Evolutionary conservation across 2,113 vertebrate genomes (phyloP), one percentile per base, ranked within the genome.

Genomic region (Odontesthes bonariensis): DNA sequence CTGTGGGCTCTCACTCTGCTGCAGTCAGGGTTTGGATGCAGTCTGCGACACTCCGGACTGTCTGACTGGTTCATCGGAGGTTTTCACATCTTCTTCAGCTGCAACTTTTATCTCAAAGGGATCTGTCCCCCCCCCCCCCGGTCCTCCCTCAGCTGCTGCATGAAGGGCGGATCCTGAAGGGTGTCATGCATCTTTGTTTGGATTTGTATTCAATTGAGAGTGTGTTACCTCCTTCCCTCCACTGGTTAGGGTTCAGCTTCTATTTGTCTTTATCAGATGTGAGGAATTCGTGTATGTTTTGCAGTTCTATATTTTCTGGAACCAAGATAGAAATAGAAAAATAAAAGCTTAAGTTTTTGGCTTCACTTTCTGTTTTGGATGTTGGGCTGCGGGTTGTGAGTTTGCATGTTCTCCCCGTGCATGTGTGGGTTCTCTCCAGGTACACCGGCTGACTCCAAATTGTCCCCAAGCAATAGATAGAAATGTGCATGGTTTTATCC

Each of bases 31-130:
- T 47, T 52, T 47, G 17, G 20, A 4, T 23, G 55, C 3, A 6
- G 35, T 33, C 10, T 53, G 27, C 2, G 53, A 54, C 40, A 54
- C 17, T 69, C 5, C 27, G 32, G 40, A 65, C 32, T 17, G 44
- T 33, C 53, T 0, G 7, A 8, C 17, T 8, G 19, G 40, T 27
- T 47, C 4, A 17, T 16, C 20, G 12, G 19, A 58, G 49, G 19
- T 49, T 74, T 60, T 81, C 10, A 63, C 62, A 68, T 72, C 76
- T 75, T 63, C 71, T 67, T 57, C 73, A 60, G 72, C 72, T 69
- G 71, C 23, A 73, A 65, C 82, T 86, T 88, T 84, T 75, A 83
- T 89, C 55, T 69, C 59, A 58, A n/a, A 72, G 40, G 35, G 73
- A 51, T 79, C 57, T 82, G 57, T 85, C 75, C 64, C 69, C 88